Percentiles rank a stretch among this genome's conserved stretches.
phyloP scores from a whole-genome alignment of 2,113 vertebrate species.

The Thinocorus orbignyianus region DNA sequence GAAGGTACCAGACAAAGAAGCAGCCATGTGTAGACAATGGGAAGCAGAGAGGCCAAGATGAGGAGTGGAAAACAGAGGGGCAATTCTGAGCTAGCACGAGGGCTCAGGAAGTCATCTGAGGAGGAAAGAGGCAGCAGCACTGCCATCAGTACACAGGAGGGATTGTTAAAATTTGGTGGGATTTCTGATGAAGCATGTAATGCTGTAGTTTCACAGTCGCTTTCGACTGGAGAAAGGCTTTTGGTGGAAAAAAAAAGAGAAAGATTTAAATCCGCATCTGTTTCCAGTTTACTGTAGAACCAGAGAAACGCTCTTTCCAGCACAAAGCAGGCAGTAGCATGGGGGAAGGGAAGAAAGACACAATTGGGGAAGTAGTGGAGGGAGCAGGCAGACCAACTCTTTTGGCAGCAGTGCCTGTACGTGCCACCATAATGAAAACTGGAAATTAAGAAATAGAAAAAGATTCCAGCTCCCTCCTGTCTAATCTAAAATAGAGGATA shows the following conservation, averaged over 20 bases:
- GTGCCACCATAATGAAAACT: not conserved
- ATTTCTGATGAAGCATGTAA: not conserved
- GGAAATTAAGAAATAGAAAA: not conserved
- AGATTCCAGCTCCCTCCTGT: not conserved
- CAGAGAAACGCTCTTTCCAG: not conserved
- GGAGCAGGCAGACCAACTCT: not conserved
- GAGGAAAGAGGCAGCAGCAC: not conserved
- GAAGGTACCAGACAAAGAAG: constrained; percentile 21
- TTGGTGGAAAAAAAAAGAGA: not conserved
- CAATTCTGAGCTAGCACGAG: not conserved
- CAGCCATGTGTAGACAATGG: not conserved
- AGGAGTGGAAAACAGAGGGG: not conserved
- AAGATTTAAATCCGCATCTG: not conserved
- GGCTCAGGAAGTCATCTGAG: not conserved
- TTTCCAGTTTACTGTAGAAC: not conserved
- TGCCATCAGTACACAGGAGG: not conserved
- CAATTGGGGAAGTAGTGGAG: not conserved
- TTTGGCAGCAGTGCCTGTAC: not conserved
- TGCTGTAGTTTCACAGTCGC: not conserved
- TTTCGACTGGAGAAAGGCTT: not conserved
- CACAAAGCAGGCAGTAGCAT: not conserved
- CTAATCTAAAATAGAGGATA: not conserved
- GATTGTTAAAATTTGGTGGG: not conserved
- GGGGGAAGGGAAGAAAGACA: not conserved
- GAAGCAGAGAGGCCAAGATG: not conserved